Evolutionary conservation across 2,888 invertebrate species (phyloP), one percentile per base, ranked within the genome.

Genomic region (Calliopum simillimum): DNA sequence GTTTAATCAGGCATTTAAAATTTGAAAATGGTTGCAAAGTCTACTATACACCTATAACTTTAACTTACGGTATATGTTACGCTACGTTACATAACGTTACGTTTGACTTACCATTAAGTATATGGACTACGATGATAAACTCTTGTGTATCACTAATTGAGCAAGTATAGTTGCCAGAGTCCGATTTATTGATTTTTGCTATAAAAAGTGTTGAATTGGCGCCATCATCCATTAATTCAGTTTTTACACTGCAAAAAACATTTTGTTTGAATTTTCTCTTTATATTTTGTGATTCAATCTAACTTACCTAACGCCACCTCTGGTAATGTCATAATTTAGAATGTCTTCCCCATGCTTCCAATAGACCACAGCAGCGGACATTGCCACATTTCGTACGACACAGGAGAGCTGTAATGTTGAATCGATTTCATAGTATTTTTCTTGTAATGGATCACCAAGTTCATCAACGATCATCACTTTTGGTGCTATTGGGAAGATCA

Each of bases 381-480:
- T 88, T 33, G 88, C 86, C 73, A 88, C 88, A 79, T 88, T 87
- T 4, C 88, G 85, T 68, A 89, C 89, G 75, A 88, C 85, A 78
- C 89, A 89, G 51, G 87, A 87, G 69, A 89, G 81, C 74, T 89
- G 88, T 65, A 89, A 85, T 23, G 89, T 88, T 72, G 88, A 88
- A 76, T 89, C 89, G 49, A 87, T 88, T 80, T 89, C 88, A 79
- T 88, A 88, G 79, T 88, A 88, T 78, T 88, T 88, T 79, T 88
- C 88, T 75, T 86, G 86, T 66, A 89, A 82, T 46, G 87, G 86
- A 75, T 87, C 85, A 3, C 88, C 88, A 72, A 88, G 86, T 73
- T 88, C 88, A 77, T 89, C 89, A 59, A 88, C 86, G 76, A 89
- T 89, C 81, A 87, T 86, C 69, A 89, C 88, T 78, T 89, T 87